A percentile compares a stretch with the other conserved stretches of the same genome.
Evolutionary conservation across 1,140 invertebrate species (phyloP).

Genomic region (Drosophila prosaltans): DNA sequence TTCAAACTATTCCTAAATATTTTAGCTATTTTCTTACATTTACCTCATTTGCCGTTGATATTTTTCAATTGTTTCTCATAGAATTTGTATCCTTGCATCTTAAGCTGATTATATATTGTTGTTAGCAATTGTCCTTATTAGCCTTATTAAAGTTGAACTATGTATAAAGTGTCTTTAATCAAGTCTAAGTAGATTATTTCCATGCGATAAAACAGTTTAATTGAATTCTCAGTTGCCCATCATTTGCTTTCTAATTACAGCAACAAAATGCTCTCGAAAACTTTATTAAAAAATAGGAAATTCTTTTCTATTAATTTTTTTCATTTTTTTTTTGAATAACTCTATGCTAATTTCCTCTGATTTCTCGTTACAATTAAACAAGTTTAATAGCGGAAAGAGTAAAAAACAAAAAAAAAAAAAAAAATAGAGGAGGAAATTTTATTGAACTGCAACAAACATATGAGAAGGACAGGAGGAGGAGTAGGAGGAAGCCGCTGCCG

Average conservation of each 20-base stretch:
- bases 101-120: too few species aligned
- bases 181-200: not conserved
- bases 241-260: slow-evolving; percentile 12
- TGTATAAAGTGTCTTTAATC: too few species aligned
- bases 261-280: slow-evolving; percentile 9
- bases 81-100: too few species aligned
- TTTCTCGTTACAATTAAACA: slow-evolving; percentile 43
- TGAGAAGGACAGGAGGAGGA: slow-evolving; percentile 29
- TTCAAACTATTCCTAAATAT: too few species aligned
- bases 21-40: too few species aligned
- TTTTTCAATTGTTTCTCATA: too few species aligned
- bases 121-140: too few species aligned
- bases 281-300: slow-evolving; percentile 20
- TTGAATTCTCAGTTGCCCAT: not conserved
- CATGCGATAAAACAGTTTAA: slow-evolving; percentile 7
- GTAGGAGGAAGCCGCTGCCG: too few species aligned
- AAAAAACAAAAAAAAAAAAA: not conserved
- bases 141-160: too few species aligned
- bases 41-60: too few species aligned
- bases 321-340: slow-evolving; percentile 26
- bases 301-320: not conserved
- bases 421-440: slow-evolving; percentile 24
- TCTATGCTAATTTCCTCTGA: slow-evolving; percentile 38
- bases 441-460: slow-evolving; percentile 58
- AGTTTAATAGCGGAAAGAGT: slow-evolving; percentile 42